phyloP scores from a whole-genome alignment of 2,113 vertebrate species.

The Notarius quadriscutis region DNA sequence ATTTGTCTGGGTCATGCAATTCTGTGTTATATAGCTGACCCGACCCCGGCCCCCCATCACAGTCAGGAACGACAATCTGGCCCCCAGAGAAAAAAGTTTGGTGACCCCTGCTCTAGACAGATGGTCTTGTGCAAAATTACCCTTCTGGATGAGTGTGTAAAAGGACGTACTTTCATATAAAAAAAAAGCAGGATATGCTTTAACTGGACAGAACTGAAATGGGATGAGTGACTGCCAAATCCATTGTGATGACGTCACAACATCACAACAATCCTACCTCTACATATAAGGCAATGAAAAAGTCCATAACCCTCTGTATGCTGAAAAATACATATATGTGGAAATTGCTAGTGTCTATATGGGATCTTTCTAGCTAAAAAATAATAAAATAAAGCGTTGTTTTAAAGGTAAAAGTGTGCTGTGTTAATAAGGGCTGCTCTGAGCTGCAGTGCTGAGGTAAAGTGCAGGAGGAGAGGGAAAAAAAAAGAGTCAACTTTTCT shows the following conservation, averaged over 20 bases:
- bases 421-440: not conserved
- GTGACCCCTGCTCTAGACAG: too few species aligned
- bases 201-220: not conserved
- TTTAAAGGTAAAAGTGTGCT: not conserved
- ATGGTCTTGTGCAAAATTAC: too few species aligned
- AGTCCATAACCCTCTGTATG: not conserved
- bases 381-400: not conserved
- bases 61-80: too few species aligned
- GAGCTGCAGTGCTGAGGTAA: conserved; percentile 19
- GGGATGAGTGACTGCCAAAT: not conserved
- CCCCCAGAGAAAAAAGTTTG: too few species aligned
- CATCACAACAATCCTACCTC: not conserved
- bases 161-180: too few species aligned
- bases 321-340: not conserved
- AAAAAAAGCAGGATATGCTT: too few species aligned
- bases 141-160: too few species aligned
- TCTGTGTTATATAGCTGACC: too few species aligned
- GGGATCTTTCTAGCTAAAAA: not conserved
- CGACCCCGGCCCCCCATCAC: too few species aligned
- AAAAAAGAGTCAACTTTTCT: not conserved
- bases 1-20: too few species aligned
- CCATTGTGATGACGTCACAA: not conserved
- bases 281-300: not conserved
- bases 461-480: not conserved
- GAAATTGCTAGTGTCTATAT: not conserved